A percentile compares a stretch with the other conserved stretches of the same genome.
phyloP scores from a whole-genome alignment of 2,888 invertebrate species.

The Drosophila helvetica region DNA sequence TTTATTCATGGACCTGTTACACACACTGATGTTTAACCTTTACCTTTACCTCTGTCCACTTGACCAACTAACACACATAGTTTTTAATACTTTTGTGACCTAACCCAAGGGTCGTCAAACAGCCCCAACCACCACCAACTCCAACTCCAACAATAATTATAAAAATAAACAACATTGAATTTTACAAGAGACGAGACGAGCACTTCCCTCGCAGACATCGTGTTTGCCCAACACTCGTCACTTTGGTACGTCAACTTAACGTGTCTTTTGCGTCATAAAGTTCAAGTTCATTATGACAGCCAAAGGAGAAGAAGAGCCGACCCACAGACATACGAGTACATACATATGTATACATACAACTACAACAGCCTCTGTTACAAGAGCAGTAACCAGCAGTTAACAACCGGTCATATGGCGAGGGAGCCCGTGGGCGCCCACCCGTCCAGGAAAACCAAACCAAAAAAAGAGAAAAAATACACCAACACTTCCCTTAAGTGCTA shows the following conservation, averaged over 20 bases:
- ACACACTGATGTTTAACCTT: conserved; percentile 15
- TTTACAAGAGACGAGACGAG: background rate
- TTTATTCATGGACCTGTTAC: background rate
- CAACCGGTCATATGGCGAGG: conserved; percentile 19
- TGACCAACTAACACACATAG: conserved; percentile 30
- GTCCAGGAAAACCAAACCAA: background rate
- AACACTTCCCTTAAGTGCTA: conserved; percentile 60
- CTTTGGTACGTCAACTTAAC: conserved; percentile 61
- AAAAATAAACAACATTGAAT: conserved; percentile 31
- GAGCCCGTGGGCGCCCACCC: conserved; percentile 41
- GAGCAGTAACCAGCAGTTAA: conserved; percentile 48
- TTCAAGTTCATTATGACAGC: conserved; percentile 75
- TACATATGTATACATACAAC: conserved; percentile 22
- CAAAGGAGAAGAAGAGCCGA: conserved; percentile 29
- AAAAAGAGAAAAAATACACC: conserved; percentile 33
- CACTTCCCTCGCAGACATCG: background rate
- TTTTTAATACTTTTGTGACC: conserved; percentile 19
- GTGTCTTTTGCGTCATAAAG: conserved; percentile 76
- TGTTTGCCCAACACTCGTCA: conserved; percentile 56
- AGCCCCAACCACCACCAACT: background rate
- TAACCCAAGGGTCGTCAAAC: conserved; percentile 24
- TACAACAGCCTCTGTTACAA: conserved; percentile 13
- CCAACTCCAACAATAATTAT: conserved; percentile 28
- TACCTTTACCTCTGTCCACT: conserved; percentile 8
- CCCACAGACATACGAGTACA: conserved; percentile 9